Base-by-base conservation (phyloP, 2,113 vertebrate species). In the Crotophaga sulcirostris region DNA sequence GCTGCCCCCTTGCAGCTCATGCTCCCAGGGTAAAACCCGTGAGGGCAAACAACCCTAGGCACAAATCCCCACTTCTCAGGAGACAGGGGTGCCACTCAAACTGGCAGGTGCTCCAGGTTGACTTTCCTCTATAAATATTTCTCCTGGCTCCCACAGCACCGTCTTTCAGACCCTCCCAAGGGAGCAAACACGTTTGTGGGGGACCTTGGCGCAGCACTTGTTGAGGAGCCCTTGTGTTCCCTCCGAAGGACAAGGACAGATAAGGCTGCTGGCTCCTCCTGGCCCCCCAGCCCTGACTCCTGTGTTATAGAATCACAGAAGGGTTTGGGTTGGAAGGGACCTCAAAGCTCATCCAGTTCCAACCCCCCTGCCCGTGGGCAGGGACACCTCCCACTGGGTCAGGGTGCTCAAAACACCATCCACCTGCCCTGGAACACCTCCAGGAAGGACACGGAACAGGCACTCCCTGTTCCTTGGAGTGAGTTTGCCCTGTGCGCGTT, bases 61-160 rank as follows among this genome's bases (percentile, higher is more conserved):
- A 84, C 19, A 51, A 25, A 67, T 3, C 26, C 52, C 18, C 9
- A 1, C 25, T 84, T 21, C 34, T 16, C 21, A 31, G 40, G 51
- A 14, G 4, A 4, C 7, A 7, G 33, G 14, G 9, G 2, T 56
- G 36, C 42, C 13, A 3, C 10, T 63, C 18, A 16, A 16, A 13
- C 2, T 8, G 9, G 33, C 40, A 24, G 13, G 14, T 12, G 6
- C 28, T 55, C 16, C 3, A 2, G 18, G 58, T 77, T 49, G 24
- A 23, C 16, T 84, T 31, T 14, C 16, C 16, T 54, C 34, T 36
- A 56, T 25, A 75, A 72, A 16, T 3, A 47, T 12, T 28, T 29
- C 4, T 25, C 59, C 13, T 55, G 1, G 2, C 6, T 47, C 23
- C 16, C 0, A 0, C 33, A 38, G 54, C 52, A 62, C 69, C 6